Base-by-base conservation (phyloP, 2,113 vertebrate genomes). In the Gambusia holbrooki region DNA sequence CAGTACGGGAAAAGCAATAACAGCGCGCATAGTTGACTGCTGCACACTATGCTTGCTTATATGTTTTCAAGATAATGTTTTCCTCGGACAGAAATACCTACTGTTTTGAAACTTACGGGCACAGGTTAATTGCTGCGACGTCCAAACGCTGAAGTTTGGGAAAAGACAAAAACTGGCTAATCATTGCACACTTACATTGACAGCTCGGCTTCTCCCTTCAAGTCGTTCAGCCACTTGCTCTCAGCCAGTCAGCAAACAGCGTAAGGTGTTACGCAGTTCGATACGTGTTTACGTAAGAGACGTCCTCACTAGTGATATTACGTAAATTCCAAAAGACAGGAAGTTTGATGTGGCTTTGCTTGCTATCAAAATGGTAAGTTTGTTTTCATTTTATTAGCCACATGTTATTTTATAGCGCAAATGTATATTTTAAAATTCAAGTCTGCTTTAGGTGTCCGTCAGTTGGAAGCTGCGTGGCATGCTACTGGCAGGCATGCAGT, bases 281-380 rank as follows among this genome's bases (percentile, higher is more conserved):
- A 30, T 45, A 37, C 88, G 87, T 76, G 1, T 1, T 3, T 1
- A 76, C 86, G 77, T 84, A 11, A 69, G 71, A 65, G 74, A 60
- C 71, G 60, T 1, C 0, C 8, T 66, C 15, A 2, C 3, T 7
- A 27, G 54, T 54, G 54, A 73, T 80, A 40, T 72, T 70, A 87
- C 90, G 91, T 87, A 66, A 79, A n/a, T 68, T 89, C 84, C 75
- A 58, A 29, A 51, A 51, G 80, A 66, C 70, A 79, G 91, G 93
- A 93, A 93, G 91, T 94, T 85, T 92, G 87, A 93, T 92, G 93
- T 93, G 93, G 91, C 93, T 88, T 82, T 92, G 87, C 92, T 60
- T 80, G 22, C 64, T 51, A 62, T 84, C 84, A 78, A 92, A 92
- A 94, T 94, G 93, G 93, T 93, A 77, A 88, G 90, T 48, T 77